These are phyloP conservation scores for Cetoscarus ocellatus DNA, from an alignment of 2,797 vertebrate genomes.

Conservation along the genomic window DNA sequence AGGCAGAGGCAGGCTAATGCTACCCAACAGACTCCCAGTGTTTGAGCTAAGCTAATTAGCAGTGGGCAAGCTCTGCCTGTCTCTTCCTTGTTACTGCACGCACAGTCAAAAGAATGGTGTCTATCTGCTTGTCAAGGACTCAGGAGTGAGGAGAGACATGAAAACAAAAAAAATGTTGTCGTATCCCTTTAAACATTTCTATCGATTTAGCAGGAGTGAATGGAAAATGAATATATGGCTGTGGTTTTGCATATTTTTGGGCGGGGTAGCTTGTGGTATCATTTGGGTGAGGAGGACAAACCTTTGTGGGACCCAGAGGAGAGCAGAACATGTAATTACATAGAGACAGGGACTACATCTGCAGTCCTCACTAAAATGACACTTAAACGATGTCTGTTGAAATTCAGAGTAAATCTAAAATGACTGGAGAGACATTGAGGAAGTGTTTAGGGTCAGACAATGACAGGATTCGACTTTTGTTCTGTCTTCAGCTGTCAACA, in stretches of 20 bases:
- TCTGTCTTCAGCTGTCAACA: constrained; percentile 33
- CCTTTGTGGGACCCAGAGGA: constrained; percentile 69
- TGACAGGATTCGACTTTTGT: constrained; percentile 36
- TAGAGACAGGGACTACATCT: constrained; percentile 70
- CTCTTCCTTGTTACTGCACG: too few relatives aligned
- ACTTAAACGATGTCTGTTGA: constrained; percentile 73
- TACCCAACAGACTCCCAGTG: too few relatives aligned
- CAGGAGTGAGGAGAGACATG: too few relatives aligned
- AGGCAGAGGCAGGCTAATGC: too few relatives aligned
- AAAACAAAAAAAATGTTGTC: too few relatives aligned
- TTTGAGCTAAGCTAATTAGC: too few relatives aligned
- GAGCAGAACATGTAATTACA: constrained; percentile 74
- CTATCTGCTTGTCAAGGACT: too few relatives aligned
- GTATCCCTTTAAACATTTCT: too few relatives aligned
- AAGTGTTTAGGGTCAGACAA: constrained; percentile 52
- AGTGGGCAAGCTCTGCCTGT: too few relatives aligned
- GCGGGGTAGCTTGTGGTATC: constrained; percentile 72
- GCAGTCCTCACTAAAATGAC: constrained; percentile 67
- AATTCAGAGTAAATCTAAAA: constrained; percentile 58
- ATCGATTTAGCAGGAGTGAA: constrained; percentile 27
- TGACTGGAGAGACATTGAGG: constrained; percentile 43
- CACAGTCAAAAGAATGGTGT: too few relatives aligned
- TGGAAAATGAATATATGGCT: constrained; percentile 63
- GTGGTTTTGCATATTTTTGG: constrained; percentile 78
- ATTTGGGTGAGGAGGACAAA: constrained; percentile 76